phyloP scores from a whole-genome alignment of 2,797 vertebrate genomes.

The Sciurus carolinensis region DNA sequence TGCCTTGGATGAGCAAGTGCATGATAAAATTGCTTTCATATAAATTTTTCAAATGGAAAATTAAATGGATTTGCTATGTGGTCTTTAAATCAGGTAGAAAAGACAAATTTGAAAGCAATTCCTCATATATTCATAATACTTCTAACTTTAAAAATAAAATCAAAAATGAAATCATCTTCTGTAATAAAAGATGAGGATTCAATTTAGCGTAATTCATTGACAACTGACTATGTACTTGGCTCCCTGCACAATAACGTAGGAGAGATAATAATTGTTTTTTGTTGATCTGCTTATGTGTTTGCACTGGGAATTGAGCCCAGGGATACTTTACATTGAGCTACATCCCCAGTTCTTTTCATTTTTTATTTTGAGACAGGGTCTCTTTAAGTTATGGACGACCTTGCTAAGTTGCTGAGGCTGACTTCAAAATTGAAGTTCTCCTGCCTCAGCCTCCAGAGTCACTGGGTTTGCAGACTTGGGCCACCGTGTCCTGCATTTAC shows the following conservation, averaged over 20 bases:
- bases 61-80: conserved; percentile 23
- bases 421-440: no score
- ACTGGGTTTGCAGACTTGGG: no score
- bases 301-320: no score
- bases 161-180: conserved; percentile 1
- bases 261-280: background rate
- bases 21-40: conserved; percentile 40
- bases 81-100: conserved; percentile 26
- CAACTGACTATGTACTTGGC: background rate
- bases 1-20: background rate
- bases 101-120: background rate
- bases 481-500: background rate
- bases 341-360: no score
- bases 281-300: no score
- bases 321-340: no score
- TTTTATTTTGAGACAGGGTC: no score
- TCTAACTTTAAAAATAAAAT: conserved; percentile 50
- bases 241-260: background rate
- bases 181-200: background rate
- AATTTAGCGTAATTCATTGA: background rate
- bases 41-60: conserved; percentile 61
- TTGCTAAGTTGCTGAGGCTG: no score
- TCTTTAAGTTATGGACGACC: no score
- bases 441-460: no score
- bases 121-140: conserved; percentile 44